A percentile compares a stretch with the other conserved stretches of the same genome.
Evolutionary conservation across 1,140 invertebrate genomes (phyloP).

Genomic region (Oppia nitens): DNA sequence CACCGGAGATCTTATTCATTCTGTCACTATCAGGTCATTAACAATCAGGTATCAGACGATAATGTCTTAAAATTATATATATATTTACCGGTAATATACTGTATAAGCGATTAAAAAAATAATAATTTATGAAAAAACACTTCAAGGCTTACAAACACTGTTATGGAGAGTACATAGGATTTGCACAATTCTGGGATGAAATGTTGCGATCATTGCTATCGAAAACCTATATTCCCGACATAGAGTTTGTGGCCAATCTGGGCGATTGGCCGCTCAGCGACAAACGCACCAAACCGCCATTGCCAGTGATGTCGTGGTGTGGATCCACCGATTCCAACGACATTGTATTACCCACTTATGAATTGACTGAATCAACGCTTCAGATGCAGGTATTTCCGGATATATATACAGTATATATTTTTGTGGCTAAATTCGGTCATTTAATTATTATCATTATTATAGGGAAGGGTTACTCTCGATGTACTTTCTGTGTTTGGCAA

Average conservation of each 20-base stretch:
- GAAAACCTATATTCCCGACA: conserved; percentile 61
- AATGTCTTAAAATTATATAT: conserved; percentile 3
- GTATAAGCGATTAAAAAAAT: too few species aligned
- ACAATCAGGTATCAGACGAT: conserved; percentile 45
- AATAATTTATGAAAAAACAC: too few species aligned
- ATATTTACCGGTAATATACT: too few species aligned
- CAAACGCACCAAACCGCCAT: conserved; percentile 27
- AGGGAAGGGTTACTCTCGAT: conserved; percentile 17
- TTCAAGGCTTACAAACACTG: conserved; percentile 49
- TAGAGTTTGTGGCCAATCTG: conserved; percentile 80
- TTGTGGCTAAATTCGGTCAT: neutral
- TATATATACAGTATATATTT: conserved; percentile 2
- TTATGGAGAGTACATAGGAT: conserved; percentile 85
- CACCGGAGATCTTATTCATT: conserved; percentile 59
- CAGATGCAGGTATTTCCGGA: conserved; percentile 50
- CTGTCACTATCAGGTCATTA: conserved; percentile 72
- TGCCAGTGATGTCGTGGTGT: conserved; percentile 94
- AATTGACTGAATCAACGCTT: conserved; percentile 74
- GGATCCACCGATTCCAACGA: conserved; percentile 64
- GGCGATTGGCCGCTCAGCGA: conserved; percentile 77
- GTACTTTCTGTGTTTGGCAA: conserved; percentile 19
- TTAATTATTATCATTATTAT: conserved; percentile 10
- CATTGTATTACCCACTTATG: conserved; percentile 88
- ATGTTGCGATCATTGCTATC: conserved; percentile 62
- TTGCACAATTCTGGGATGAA: conserved; percentile 85